Base-by-base conservation (phyloP, 2,113 vertebrate genomes). In the Aptenodytes patagonicus region DNA sequence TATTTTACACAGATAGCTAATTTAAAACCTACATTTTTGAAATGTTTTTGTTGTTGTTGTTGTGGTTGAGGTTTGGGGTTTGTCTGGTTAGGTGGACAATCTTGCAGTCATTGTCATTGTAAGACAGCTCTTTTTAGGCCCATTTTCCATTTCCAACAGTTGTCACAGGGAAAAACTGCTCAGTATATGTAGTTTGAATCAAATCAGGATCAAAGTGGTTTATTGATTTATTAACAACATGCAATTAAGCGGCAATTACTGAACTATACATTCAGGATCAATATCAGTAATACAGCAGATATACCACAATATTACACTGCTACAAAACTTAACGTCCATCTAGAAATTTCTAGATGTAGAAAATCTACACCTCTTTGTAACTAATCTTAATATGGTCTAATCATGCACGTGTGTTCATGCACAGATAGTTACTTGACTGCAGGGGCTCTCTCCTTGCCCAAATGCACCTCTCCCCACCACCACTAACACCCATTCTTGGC, bases 341-440 rank as follows among this genome's bases (percentile, higher is more conserved):
- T 58, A n/a, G 58, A 81, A 77, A 40, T 44, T 72, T 88, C 52
- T 73, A 3, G 42, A 42, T 42, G 42, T 6, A 42, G 14, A 42
- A 42, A 42, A 42, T 42, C 42, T 7, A 71, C 7, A 12, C 1
- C 2, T 10, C 70, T 87, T 61, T 75, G 9, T 29, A 38, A 42
- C 20, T 73, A 61, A 36, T 86, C 5, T 6, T 61, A 18, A 19
- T 36, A 16, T 11, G 6, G 5, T 58, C 38, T 36, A 52, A 34
- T 54, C 5, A 19, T 32, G 24, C 3, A 22, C 0, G 0, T 15
- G 5, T 44, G 13, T 76, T 62, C 5, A 7, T 0, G 2, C 4
- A 29, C 6, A 15, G 7, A 38, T 4, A 14, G 44, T 52, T 64
- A 49, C 2, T 17, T 26, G 21, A 24, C 13, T 2, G 0, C 3